Conservation (phyloP, 2,113 vertebrate genomes). For the Bettongia penicillata region DNA sequence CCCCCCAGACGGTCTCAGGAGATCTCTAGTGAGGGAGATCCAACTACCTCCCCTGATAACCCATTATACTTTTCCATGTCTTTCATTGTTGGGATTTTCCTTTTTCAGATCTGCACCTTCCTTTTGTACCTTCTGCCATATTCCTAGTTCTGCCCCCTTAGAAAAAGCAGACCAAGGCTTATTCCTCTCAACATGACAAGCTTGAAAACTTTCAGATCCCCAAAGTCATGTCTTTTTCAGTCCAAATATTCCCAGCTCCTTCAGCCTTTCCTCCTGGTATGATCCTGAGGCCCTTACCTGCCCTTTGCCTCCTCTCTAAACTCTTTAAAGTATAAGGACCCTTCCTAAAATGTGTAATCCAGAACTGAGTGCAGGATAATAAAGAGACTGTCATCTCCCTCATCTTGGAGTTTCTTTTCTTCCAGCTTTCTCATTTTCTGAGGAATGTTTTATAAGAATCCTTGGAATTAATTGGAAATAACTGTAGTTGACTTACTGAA, state of each 20-base stretch:
- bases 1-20: neutral
- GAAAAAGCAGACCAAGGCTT: neutral
- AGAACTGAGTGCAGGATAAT: neutral
- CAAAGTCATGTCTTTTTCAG: neutral
- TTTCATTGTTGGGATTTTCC: neutral
- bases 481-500: constrained; percentile 7
- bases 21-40: neutral
- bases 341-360: neutral
- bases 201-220: neutral
- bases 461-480: constrained; percentile 41
- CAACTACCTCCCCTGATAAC: neutral
- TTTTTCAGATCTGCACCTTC: neutral
- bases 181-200: neutral
- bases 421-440: constrained; percentile 2
- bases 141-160: neutral
- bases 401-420: neutral
- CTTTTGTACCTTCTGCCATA: neutral
- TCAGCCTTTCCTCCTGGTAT: neutral
- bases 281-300: neutral
- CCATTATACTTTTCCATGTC: neutral
- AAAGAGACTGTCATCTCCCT: neutral
- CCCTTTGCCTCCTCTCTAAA: neutral
- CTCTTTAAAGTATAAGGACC: neutral
- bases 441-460: neutral
- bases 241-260: neutral